A percentile compares a stretch with the other conserved stretches of the same genome.
Evolutionary conservation across 1,140 invertebrate genomes (phyloP).

Genomic region (Caenorhabditis brenneri): DNA sequence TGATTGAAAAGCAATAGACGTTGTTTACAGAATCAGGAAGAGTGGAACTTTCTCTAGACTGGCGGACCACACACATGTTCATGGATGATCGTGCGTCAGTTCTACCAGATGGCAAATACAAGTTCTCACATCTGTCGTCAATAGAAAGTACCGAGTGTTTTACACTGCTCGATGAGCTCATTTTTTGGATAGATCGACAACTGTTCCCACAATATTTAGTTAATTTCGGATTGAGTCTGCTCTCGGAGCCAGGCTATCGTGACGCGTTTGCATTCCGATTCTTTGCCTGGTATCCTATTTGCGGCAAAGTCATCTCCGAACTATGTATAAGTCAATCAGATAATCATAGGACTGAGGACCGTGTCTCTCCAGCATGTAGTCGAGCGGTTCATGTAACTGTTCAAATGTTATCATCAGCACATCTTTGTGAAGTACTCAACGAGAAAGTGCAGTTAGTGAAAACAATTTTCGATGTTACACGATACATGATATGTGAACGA

Average conservation of each 20-base stretch:
- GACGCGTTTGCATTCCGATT: slow-evolving; percentile 46
- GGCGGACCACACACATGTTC: slow-evolving; percentile 17
- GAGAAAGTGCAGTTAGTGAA: slow-evolving; percentile 7
- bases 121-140: background rate
- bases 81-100: background rate
- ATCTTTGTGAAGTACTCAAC: slow-evolving; percentile 25
- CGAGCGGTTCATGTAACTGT: slow-evolving; percentile 51
- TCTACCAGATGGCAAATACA: background rate
- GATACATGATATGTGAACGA: slow-evolving; percentile 4
- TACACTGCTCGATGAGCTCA: slow-evolving; percentile 42
- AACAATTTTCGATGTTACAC: slow-evolving; percentile 22
- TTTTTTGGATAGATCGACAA: slow-evolving; percentile 51
- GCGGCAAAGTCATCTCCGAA: slow-evolving; percentile 30
- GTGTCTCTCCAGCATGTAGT: slow-evolving; percentile 1
- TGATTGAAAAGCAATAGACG: too few species aligned
- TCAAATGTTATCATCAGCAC: slow-evolving; percentile 49
- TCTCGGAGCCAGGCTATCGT: slow-evolving; percentile 42
- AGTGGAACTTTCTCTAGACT: background rate
- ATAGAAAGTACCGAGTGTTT: background rate
- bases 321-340: background rate
- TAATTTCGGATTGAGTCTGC: slow-evolving; percentile 41
- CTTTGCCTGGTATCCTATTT: slow-evolving; percentile 46
- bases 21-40: background rate
- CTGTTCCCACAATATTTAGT: slow-evolving; percentile 46
- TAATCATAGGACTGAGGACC: background rate